Conservation (phyloP, 1,140 invertebrate genomes). For the Aporrectodea caliginosa region DNA sequence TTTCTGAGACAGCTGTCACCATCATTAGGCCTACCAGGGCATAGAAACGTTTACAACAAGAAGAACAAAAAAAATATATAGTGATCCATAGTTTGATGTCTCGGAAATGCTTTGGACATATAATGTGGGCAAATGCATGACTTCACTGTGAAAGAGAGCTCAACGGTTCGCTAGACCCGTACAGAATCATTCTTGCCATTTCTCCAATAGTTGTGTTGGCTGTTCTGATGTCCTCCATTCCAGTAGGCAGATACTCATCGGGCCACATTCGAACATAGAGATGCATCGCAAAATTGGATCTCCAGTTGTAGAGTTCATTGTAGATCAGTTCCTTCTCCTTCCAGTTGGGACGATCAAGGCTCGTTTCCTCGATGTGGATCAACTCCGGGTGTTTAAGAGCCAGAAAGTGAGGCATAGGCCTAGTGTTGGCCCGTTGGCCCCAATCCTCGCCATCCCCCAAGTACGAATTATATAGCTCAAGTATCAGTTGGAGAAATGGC, state of each 20-base stretch:
- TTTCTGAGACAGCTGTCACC: no score
- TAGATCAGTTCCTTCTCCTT: slow-evolving; percentile 6
- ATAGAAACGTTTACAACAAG: no score
- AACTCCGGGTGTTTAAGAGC: neutral
- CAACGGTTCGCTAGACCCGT: no score
- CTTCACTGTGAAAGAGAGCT: no score
- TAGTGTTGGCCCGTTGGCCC: slow-evolving; percentile 15
- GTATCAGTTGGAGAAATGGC: slow-evolving; percentile 25
- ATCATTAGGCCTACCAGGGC: no score
- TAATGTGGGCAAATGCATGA: no score
- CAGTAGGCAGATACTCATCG: neutral
- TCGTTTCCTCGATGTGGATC: slow-evolving; percentile 11
- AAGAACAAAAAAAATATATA: no score
- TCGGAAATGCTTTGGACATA: no score
- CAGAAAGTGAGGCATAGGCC: neutral
- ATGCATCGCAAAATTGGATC: slow-evolving; percentile 29
- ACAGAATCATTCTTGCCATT: slow-evolving; percentile 27
- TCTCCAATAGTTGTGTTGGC: slow-evolving; percentile 19
- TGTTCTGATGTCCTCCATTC: slow-evolving; percentile 9
- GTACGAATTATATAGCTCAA: slow-evolving; percentile 11
- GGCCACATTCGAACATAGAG: slow-evolving; percentile 7
- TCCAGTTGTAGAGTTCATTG: slow-evolving; percentile 6
- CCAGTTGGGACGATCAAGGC: slow-evolving; percentile 19
- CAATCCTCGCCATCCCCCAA: slow-evolving; percentile 5
- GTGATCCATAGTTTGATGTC: no score